Conservation (phyloP, 2,797 vertebrate species). For the Muscicapa comitata region DNA sequence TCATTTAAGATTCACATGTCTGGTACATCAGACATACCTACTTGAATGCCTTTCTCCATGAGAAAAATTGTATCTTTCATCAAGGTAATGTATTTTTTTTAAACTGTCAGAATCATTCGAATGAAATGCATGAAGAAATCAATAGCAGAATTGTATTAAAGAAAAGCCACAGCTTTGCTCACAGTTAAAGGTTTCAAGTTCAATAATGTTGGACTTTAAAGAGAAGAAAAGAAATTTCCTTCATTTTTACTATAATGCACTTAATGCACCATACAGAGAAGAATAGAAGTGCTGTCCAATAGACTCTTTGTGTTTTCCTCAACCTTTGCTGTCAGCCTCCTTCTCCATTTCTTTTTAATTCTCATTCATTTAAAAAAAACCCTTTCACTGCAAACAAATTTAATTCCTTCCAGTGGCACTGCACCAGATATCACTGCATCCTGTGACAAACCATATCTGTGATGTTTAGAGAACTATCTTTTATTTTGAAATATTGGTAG, state of each 20-base stretch:
- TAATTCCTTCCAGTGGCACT: not conserved
- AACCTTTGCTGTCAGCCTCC: slow-evolving; percentile 22
- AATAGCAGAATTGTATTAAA: slow-evolving; percentile 67
- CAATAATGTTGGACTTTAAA: slow-evolving; percentile 47
- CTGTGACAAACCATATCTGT: not conserved
- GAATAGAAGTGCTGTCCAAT: slow-evolving; percentile 9
- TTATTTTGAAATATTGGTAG: not conserved
- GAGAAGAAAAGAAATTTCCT: slow-evolving; percentile 25
- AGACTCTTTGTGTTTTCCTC: slow-evolving; percentile 36
- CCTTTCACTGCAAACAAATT: not conserved
- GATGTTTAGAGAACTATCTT: not conserved
- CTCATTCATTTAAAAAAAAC: not conserved
- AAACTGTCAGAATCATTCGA: slow-evolving; percentile 61
- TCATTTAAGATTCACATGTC: slow-evolving; percentile 33
- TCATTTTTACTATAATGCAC: slow-evolving; percentile 37
- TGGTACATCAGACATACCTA: slow-evolving; percentile 24
- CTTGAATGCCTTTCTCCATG: slow-evolving; percentile 8
- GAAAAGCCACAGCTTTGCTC: slow-evolving; percentile 55
- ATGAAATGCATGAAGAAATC: slow-evolving; percentile 62
- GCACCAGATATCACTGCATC: not conserved
- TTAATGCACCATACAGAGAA: slow-evolving; percentile 44
- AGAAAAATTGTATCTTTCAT: slow-evolving; percentile 59
- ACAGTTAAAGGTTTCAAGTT: slow-evolving; percentile 57
- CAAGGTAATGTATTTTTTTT: slow-evolving; percentile 58
- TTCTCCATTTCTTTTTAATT: slow-evolving; percentile 46